A percentile compares a stretch with the other conserved stretches of the same genome.
Evolutionary conservation across 2,113 vertebrate genomes (phyloP).

Genomic region (Sceloporus undulatus): DNA sequence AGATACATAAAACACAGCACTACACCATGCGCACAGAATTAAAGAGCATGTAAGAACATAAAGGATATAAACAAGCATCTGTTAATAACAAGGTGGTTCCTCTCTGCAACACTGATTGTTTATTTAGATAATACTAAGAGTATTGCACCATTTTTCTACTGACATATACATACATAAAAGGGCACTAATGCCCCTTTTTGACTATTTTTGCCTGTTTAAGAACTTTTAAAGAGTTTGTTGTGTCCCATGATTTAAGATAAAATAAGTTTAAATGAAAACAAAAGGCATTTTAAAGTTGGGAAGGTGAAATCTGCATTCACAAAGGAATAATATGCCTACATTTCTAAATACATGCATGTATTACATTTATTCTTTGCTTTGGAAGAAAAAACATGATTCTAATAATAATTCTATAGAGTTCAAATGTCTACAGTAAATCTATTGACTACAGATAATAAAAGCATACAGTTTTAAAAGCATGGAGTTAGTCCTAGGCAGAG

Average conservation of each 20-base stretch:
- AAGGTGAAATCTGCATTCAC: neutral
- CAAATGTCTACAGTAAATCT: neutral
- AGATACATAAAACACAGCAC: constrained; percentile 37
- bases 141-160: neutral
- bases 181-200: neutral
- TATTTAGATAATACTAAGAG: neutral
- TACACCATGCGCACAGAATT: constrained; percentile 3
- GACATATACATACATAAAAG: neutral
- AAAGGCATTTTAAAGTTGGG: neutral
- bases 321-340: neutral
- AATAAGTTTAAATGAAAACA: neutral
- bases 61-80: neutral
- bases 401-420: neutral
- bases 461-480: neutral
- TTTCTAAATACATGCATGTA: neutral
- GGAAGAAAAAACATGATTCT: neutral
- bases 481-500: neutral
- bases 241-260: neutral
- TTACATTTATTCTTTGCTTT: neutral
- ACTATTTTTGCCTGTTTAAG: neutral
- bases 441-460: neutral
- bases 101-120: constrained; percentile 23
- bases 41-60: constrained; percentile 20
- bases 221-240: neutral
- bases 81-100: neutral